Evolutionary conservation across 2,797 vertebrate genomes (phyloP), one percentile per base, ranked within the genome.

Genomic region (Gallinago solitaria): DNA sequence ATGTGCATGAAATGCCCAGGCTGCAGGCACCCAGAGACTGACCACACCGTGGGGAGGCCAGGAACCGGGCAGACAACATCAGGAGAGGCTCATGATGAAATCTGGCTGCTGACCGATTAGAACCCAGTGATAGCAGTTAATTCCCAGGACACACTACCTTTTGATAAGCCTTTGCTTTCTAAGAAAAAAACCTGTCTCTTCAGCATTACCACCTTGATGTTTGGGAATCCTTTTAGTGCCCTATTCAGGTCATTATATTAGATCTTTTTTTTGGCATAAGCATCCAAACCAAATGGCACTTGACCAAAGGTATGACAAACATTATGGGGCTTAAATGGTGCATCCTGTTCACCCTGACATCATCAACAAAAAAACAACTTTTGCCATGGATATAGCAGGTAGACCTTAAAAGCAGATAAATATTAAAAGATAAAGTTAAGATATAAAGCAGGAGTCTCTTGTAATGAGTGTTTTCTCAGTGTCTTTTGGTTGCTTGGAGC

Each of bases 11-110:
- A 19, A 9, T 17, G n/a, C 27, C 17, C 30, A 4, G 2, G 11
- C 45, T 70, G 37, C 21, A 37, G 37, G 30, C n/a, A 47, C 12
- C 21, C 0, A 1, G 45, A 39, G 12, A 16, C 27, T 15, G 32
- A 43, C 53, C 7, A 3, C 30, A 10, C 2, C 0, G 1, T 23
- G 12, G 9, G 23, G 53, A 37, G 19, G n/a, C 35, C 53, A 71
- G 8, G 21, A 19, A 16, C 39, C 0, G 1, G 35, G 25, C 70
- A 47, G 24, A 27, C 7, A 53, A 19, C 30, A 51, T 12, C 47
- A 50, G 47, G 54, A 78, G 17, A 37, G 12, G 23, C 32, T 48
- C 16, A 19, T 30, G 47, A 9, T 41, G 33, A 67, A 78, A 54
- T 83, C 5, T 43, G 60, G 1, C 19, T 54, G 32, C 23, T 83